Evolutionary conservation across 2,888 invertebrate species (phyloP).

Genomic region (Pristionchus exspectatus): DNA sequence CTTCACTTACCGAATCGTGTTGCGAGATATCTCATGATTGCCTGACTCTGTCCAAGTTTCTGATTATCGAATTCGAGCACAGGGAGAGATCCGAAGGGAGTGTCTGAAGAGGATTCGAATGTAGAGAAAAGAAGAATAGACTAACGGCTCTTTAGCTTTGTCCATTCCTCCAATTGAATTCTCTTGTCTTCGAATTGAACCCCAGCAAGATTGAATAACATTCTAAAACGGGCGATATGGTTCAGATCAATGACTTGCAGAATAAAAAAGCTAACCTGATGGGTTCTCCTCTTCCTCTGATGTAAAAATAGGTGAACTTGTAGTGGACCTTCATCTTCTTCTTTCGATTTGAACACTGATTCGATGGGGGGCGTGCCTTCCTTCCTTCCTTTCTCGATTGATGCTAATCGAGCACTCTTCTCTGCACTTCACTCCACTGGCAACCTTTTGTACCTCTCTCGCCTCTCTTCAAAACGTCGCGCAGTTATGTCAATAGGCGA

Average conservation of each 20-base stretch:
- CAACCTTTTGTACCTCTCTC: neutral
- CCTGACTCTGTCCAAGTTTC: conserved; percentile 35
- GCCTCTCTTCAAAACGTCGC: neutral
- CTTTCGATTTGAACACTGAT: neutral
- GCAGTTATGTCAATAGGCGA: conserved; percentile 28
- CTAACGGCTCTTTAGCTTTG: conserved; percentile 12
- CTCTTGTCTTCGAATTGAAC: conserved; percentile 34
- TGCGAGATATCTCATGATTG: conserved; percentile 31
- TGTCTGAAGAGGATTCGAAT: neutral
- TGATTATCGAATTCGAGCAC: conserved; percentile 31
- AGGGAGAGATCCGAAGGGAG: neutral
- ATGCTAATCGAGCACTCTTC: conserved; percentile 13
- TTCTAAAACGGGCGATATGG: neutral
- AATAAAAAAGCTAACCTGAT: neutral
- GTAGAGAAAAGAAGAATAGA: neutral
- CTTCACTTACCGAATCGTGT: neutral
- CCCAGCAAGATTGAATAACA: neutral
- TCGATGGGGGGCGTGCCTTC: neutral
- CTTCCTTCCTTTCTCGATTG: neutral
- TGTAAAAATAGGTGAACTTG: conserved; percentile 24
- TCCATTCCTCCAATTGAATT: conserved; percentile 29
- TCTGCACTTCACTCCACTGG: conserved; percentile 14
- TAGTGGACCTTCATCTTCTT: conserved; percentile 7
- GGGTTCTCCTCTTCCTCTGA: conserved; percentile 42
- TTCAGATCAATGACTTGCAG: neutral